Conservation (phyloP, 2,888 invertebrate species). For the Nebria salina region DNA sequence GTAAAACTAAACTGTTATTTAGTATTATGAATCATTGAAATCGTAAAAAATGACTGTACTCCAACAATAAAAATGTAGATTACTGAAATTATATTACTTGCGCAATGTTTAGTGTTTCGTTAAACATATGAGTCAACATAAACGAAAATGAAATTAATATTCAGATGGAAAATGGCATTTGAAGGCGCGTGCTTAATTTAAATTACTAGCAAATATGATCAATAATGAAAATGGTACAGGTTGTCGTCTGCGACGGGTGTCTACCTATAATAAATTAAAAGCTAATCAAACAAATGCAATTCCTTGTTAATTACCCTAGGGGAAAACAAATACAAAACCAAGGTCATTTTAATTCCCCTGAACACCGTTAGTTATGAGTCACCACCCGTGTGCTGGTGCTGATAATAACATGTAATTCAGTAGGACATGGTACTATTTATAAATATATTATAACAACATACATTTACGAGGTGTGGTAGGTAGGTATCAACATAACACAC, state of each 20-base stretch:
- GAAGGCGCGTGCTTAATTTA: too few species aligned
- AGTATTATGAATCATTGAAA: neutral
- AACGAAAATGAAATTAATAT: neutral
- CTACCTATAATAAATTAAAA: neutral
- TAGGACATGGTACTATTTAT: conserved; percentile 1
- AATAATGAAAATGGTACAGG: neutral
- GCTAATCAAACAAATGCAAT: conserved; percentile 1
- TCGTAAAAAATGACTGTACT: neutral
- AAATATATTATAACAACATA: conserved; percentile 1
- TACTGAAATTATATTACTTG: neutral
- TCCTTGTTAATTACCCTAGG: neutral
- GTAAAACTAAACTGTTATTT: neutral
- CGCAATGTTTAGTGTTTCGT: neutral
- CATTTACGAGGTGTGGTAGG: neutral
- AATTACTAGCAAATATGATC: neutral
- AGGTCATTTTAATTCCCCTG: neutral
- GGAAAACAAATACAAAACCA: neutral
- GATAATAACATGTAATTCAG: conserved; percentile 1
- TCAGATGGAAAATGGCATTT: too few species aligned
- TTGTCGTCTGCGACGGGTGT: neutral
- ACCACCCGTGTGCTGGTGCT: neutral
- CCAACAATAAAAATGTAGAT: neutral
- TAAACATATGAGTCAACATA: neutral
- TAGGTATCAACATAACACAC: neutral
- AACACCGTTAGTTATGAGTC: conserved; percentile 1